Percentiles rank a stretch among this genome's conserved stretches.
phyloP scores from a whole-genome alignment of 2,797 vertebrate species.

The Pantherophis alleghaniensis region DNA sequence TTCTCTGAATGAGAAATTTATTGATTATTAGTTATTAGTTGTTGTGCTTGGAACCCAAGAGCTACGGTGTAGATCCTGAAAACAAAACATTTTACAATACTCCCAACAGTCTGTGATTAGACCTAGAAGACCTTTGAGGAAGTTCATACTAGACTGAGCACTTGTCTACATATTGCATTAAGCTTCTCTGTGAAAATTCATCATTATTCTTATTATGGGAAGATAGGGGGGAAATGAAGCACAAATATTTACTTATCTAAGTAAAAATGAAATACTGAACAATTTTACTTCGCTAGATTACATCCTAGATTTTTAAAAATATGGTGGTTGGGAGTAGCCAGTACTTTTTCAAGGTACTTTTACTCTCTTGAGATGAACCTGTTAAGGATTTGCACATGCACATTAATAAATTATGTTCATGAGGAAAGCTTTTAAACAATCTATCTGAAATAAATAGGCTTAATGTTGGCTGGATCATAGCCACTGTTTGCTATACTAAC shows the following conservation, averaged over 20 bases:
- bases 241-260: background rate
- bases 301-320: background rate
- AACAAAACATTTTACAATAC: background rate
- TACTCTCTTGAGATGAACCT: background rate
- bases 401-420: background rate
- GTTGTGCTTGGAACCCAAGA: background rate
- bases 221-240: background rate
- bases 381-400: background rate
- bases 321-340: background rate
- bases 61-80: background rate
- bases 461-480: background rate
- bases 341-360: background rate
- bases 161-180: background rate
- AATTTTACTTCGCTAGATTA: background rate
- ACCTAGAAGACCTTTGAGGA: background rate
- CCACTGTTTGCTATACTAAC: background rate
- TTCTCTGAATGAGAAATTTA: background rate
- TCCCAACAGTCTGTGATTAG: background rate
- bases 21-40: background rate
- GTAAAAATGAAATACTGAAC: background rate
- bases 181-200: conserved; percentile 37
- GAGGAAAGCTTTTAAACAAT: background rate
- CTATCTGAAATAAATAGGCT: background rate
- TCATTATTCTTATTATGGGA: background rate
- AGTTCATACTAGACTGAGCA: conserved; percentile 26